Evolutionary conservation across 2,113 vertebrate genomes (phyloP).

Genomic region (Myotis davidii): DNA sequence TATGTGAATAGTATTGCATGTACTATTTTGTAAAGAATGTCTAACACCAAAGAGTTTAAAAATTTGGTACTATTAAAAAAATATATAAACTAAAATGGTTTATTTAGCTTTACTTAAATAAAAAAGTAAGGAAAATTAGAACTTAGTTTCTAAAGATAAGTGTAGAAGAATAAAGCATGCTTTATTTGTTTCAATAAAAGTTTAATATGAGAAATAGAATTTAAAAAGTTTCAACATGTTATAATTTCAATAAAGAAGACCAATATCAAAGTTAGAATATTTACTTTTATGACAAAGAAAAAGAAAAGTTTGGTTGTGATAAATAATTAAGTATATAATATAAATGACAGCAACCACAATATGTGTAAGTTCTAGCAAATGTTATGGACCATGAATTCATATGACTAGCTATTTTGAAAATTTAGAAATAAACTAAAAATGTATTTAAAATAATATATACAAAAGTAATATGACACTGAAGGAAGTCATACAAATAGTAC

Average conservation of each 20-base stretch:
- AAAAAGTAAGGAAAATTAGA: neutral
- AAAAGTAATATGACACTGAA: neutral
- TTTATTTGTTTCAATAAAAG: neutral
- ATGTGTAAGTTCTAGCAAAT: neutral
- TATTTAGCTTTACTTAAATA: neutral
- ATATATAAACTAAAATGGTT: neutral
- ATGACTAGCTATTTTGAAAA: neutral
- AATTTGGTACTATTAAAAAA: neutral
- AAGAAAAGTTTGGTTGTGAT: neutral
- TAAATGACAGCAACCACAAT: neutral
- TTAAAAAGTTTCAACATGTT: neutral
- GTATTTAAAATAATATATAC: neutral
- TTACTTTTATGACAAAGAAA: neutral
- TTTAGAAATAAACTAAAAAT: neutral
- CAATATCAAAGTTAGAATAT: neutral
- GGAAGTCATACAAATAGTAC: neutral
- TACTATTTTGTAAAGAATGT: neutral
- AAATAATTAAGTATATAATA: neutral
- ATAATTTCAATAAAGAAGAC: neutral
- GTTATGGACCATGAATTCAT: neutral
- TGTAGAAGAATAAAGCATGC: neutral
- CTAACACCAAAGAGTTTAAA: neutral
- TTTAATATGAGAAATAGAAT: neutral
- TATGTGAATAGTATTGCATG: neutral
- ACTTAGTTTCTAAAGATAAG: neutral